Evolutionary conservation across 2,113 vertebrate genomes (phyloP).

Genomic region (Strix aluco): DNA sequence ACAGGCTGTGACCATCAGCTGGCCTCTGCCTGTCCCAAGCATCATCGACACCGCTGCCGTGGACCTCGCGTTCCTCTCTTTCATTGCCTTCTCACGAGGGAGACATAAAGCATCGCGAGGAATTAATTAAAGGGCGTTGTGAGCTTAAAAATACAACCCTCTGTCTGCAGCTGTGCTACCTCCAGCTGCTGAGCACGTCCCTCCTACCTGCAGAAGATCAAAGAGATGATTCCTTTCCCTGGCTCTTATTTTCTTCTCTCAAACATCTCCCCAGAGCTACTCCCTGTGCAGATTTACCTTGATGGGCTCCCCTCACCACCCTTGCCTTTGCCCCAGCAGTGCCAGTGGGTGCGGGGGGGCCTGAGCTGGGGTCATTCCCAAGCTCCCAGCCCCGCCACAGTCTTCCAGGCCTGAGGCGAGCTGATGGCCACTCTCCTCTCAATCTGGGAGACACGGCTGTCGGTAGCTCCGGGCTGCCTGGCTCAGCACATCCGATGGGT

Average conservation of each 20-base stretch:
- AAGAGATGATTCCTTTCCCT: background rate
- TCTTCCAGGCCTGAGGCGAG: background rate
- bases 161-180: conserved; percentile 44
- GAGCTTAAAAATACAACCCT: conserved; percentile 3
- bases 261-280: background rate
- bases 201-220: conserved; percentile 39
- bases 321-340: background rate
- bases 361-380: background rate
- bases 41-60: fast-evolving
- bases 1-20: background rate
- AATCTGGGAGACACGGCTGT: background rate
- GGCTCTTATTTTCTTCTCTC: background rate
- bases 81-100: background rate
- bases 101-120: background rate
- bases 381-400: fast-evolving
- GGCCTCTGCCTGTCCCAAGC: background rate
- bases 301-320: background rate
- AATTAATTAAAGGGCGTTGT: background rate
- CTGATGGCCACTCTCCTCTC: background rate
- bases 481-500: fast-evolving
- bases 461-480: fast-evolving
- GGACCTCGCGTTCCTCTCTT: background rate
- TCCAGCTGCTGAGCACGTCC: background rate
- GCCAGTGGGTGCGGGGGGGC: fast-evolving
- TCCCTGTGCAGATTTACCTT: background rate